Evolutionary conservation across 2,113 vertebrate species (phyloP), one percentile per base, ranked within the genome.

Genomic region (Gymnarchus niloticus): DNA sequence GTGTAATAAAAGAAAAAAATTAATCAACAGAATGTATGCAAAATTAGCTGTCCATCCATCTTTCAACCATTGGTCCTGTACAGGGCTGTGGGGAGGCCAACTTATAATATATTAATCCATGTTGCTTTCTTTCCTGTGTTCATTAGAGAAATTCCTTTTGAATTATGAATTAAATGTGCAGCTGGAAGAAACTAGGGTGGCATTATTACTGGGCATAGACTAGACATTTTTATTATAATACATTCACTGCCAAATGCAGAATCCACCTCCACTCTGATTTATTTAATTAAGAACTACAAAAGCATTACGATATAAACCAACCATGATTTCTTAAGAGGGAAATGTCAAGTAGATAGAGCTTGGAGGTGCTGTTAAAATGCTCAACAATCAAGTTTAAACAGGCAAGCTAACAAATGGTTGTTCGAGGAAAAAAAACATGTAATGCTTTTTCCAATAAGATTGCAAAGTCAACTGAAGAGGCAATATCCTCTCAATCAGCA

Each of bases 251-350:
- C 17, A 0, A 28, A 82, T 17, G 51, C 69, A 84, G 44, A 33
- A n/a, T 81, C 12, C 46, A 46, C 17, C n/a, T 48, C 81, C 56
- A 12, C 57, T 78, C 1, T 84, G 59, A 56, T 86, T 52, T 51
- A 61, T 88, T 91, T 88, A 88, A 87, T 89, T 87, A 87, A 85
- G 87, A 89, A 84, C 57, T 54, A 83, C 83, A 87, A 81, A 69
- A 56, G 73, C 84, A 83, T n/a, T 84, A 77, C 88, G 76, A 88
- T 89, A 89, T 88, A 89, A 88, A 89, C 88, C 88, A 86, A 61
- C 19, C 14, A 54, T 56, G 6, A 14, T 56, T 56, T 88, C 65
- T 86, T 85, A 77, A 49, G 51, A 57, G 51, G 61, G 41, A 21
- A 9, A 54, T 52, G 73, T 87, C 81, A 52, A 52, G 56, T 21